phyloP scores from a whole-genome alignment of 1,140 invertebrate genomes.

The Argopecten irradians region DNA sequence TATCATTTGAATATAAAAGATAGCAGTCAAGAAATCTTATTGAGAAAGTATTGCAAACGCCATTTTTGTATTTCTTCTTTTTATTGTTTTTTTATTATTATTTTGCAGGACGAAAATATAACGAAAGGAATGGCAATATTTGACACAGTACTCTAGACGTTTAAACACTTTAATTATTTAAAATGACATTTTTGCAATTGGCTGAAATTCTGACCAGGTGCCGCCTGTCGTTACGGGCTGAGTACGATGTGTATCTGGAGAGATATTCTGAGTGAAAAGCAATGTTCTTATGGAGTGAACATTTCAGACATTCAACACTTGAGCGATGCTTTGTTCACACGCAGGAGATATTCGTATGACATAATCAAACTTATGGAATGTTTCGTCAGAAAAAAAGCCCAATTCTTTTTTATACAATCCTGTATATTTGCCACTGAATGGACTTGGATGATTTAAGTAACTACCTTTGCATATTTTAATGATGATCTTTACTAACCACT shows the following conservation, averaged over 20 bases:
- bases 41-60: too few relatives aligned
- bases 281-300: background rate
- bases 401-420: slow-evolving; percentile 18
- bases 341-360: background rate
- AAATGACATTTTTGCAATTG: slow-evolving; percentile 1
- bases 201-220: slow-evolving; percentile 14
- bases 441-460: background rate
- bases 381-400: slow-evolving; percentile 2
- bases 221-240: background rate
- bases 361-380: slow-evolving; percentile 2
- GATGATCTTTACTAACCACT: background rate
- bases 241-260: background rate
- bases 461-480: background rate
- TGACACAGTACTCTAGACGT: slow-evolving; percentile 37
- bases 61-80: too few relatives aligned
- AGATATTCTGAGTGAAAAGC: background rate
- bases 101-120: slow-evolving; percentile 43
- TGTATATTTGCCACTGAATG: background rate
- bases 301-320: background rate
- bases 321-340: background rate
- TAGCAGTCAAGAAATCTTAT: too few relatives aligned
- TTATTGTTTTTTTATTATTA: background rate
- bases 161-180: background rate
- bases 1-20: too few relatives aligned
- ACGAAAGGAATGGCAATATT: slow-evolving; percentile 46